phyloP scores from a whole-genome alignment of 2,797 vertebrate species.

The Crocidura indochinensis region DNA sequence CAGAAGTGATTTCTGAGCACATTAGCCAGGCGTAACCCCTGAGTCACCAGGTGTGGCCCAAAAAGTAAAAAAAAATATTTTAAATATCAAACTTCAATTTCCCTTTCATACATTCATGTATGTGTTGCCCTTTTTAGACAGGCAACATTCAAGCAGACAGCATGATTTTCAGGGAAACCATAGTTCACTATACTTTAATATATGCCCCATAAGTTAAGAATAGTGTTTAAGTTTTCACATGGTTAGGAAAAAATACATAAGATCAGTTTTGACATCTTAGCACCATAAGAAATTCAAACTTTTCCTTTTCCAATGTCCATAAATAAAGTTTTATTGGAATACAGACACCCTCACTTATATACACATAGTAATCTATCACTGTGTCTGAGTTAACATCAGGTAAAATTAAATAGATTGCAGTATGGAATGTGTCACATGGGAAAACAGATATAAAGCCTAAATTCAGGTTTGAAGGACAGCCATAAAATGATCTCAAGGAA shows the following conservation, averaged over 20 bases:
- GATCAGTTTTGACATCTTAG: neutral
- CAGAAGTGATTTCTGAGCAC: too few species aligned
- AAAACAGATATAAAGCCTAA: neutral
- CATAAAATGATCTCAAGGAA: neutral
- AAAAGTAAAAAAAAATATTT: too few species aligned
- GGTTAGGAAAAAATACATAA: neutral
- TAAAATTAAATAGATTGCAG: neutral
- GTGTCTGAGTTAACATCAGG: neutral
- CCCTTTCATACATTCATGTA: too few species aligned
- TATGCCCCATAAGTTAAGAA: neutral
- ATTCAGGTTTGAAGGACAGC: neutral
- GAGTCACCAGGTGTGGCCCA: too few species aligned
- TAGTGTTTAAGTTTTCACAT: slow-evolving; percentile 9
- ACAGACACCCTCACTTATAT: too few species aligned
- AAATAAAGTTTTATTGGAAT: neutral
- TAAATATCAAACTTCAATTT: too few species aligned
- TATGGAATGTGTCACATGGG: neutral
- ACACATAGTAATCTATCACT: neutral
- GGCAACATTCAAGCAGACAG: neutral
- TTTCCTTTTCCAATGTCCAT: neutral
- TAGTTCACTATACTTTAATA: neutral
- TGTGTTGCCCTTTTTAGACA: too few species aligned
- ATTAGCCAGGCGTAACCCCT: too few species aligned
- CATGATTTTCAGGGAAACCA: neutral
- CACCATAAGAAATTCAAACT: neutral